Evolutionary conservation across 92 coral and sea anemone genomes (phyloP), one percentile per base, ranked within the genome.

Genomic region (Anthopleura xanthogrammica): DNA sequence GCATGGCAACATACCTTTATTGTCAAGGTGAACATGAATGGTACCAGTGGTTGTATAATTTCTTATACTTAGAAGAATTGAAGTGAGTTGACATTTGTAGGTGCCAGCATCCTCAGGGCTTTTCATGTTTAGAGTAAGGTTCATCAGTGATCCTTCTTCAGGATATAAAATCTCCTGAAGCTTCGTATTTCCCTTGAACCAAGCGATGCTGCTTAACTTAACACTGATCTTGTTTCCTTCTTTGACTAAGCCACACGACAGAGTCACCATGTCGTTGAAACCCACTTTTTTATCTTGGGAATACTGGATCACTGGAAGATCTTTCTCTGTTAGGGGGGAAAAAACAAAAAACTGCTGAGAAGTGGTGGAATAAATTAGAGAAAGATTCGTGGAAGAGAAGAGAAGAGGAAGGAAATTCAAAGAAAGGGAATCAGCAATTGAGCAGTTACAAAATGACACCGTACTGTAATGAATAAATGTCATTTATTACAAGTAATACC

Each of bases 1-100:
- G 36, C 36, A 29, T 29, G 1, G 36, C 36, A 29, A 29, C 36
- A 29, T 29, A 29, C 36, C 36, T 29, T 29, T 29, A 29, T 29
- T 29, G 36, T 29, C 1, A 29, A 29, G 36, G 36, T 29, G 36
- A 43, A 91, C 77, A 16, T 20, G 55, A 11, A 87, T 83, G 52
- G 14, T 12, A 50, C 86, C 87, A 10, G 83, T 66, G 23, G 88
- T 81, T 40, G 74, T 88, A 81, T 88, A 68, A 14, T 29, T 19
- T 76, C 75, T 88, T 23, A n/a, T 2, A 1, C 5, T 12, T 14
- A 60, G 56, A 3, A 91, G 58, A 39, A 54, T 19, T 24, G 85
- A 74, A 70, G 77, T 82, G 41, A 85, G 73, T 46, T 4, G 7
- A 72, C 88, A 85, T 13, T 48, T 79, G 77, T 78, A 85, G 14